Conservation (phyloP, 1,140 invertebrate species). For the Tetraneura akinire region DNA sequence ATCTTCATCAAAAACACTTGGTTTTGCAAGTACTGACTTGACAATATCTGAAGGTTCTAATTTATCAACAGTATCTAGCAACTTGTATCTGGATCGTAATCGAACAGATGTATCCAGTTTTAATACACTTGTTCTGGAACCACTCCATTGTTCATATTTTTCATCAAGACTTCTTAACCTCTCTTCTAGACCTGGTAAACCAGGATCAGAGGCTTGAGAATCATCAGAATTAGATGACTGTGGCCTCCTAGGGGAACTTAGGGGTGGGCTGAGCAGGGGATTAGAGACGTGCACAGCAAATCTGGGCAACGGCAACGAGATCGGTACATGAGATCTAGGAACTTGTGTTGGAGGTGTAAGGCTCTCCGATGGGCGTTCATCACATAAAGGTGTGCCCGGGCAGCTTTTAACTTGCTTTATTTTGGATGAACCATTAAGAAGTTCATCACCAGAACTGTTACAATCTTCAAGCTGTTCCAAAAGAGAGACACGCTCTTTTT, state of each 20-base stretch:
- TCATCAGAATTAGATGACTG: constrained; percentile 45
- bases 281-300: constrained; percentile 73
- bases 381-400: constrained; percentile 80
- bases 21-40: constrained; percentile 85
- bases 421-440: constrained; percentile 59
- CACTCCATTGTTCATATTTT: constrained; percentile 88
- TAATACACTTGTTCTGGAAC: constrained; percentile 63
- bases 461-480: constrained; percentile 73
- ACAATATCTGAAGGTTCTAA: constrained; percentile 92
- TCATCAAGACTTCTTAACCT: constrained; percentile 86
- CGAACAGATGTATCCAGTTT: constrained; percentile 64
- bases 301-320: constrained; percentile 79
- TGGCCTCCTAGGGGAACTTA: constrained; percentile 44
- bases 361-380: constrained; percentile 79
- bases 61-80: constrained; percentile 73
- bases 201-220: constrained; percentile 59
- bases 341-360: constrained; percentile 67
- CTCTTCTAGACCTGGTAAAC: constrained; percentile 66
- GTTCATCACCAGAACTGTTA: constrained; percentile 66
- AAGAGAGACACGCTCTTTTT: constrained; percentile 71
- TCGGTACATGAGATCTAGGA: constrained; percentile 66
- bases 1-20: constrained; percentile 94
- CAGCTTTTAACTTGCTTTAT: constrained; percentile 65
- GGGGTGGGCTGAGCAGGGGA: constrained; percentile 32
- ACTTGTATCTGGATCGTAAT: constrained; percentile 66